phyloP scores from a whole-genome alignment of 2,113 vertebrate genomes.

The Salvator merianae region DNA sequence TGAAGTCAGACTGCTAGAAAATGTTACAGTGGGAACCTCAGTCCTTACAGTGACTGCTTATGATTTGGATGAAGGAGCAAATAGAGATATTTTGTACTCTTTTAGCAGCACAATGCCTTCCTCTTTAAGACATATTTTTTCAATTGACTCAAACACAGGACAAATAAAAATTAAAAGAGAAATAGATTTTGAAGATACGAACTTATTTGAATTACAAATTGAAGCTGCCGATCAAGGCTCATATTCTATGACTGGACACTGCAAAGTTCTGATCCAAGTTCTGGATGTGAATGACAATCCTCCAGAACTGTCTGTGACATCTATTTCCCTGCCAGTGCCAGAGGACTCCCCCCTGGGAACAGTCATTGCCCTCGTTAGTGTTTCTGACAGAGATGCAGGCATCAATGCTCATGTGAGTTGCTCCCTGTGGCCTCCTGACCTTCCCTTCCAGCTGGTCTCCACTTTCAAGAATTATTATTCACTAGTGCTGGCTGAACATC shows the following conservation, averaged over 20 bases:
- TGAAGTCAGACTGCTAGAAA: slow-evolving; percentile 52
- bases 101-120: slow-evolving; percentile 26
- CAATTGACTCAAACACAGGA: slow-evolving; percentile 75
- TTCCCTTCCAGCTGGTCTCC: background rate
- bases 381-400: slow-evolving; percentile 70
- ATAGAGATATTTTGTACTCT: slow-evolving; percentile 49
- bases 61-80: slow-evolving; percentile 66
- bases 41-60: slow-evolving; percentile 66
- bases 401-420: background rate
- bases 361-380: background rate
- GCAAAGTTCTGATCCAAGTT: background rate
- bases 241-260: background rate
- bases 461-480: slow-evolving; percentile 65
- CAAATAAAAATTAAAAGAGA: slow-evolving; percentile 81
- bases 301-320: background rate
- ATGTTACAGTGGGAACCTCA: slow-evolving; percentile 53
- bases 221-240: slow-evolving; percentile 2
- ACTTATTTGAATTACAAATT: slow-evolving; percentile 39
- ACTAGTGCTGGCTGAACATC: slow-evolving; percentile 57
- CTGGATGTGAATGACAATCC: slow-evolving; percentile 2
- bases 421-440: slow-evolving; percentile 43
- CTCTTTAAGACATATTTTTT: slow-evolving; percentile 60
- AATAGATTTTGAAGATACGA: slow-evolving; percentile 85
- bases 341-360: background rate
- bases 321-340: background rate